phyloP scores from a whole-genome alignment of 1,140 invertebrate species.

The Olivierus martensii region DNA sequence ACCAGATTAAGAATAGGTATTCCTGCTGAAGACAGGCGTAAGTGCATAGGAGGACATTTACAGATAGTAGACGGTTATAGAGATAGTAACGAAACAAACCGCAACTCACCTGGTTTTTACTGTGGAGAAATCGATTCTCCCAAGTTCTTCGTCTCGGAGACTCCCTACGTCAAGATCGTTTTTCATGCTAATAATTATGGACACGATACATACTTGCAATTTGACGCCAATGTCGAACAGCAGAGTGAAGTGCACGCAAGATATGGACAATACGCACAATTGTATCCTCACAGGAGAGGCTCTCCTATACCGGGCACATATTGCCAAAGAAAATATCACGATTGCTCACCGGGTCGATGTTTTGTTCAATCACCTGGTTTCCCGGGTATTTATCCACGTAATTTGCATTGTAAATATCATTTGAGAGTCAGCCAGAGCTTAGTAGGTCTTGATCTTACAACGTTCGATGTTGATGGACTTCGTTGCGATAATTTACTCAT shows the following conservation, averaged over 20 bases:
- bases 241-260: conserved; percentile 50
- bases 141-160: conserved; percentile 85
- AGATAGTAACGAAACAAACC: conserved; percentile 15
- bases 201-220: conserved; percentile 68
- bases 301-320: conserved; percentile 62
- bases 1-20: conserved; percentile 18
- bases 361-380: conserved; percentile 85
- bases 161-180: conserved; percentile 73
- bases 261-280: conserved; percentile 79
- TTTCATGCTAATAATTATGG: conserved; percentile 77
- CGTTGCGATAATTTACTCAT: conserved; percentile 88
- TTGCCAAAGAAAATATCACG: conserved; percentile 59
- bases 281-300: conserved; percentile 75
- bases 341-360: conserved; percentile 67
- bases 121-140: conserved; percentile 85
- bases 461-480: conserved; percentile 80
- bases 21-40: conserved; percentile 7
- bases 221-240: conserved; percentile 65
- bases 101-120: conserved; percentile 47
- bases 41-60: conserved; percentile 18
- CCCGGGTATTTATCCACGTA: conserved; percentile 77
- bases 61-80: conserved; percentile 21
- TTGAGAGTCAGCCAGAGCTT: conserved; percentile 15
- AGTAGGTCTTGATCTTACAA: conserved; percentile 17
- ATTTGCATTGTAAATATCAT: conserved; percentile 54